Evolutionary conservation across 1,140 invertebrate genomes (phyloP), one percentile per base, ranked within the genome.

Genomic region (Parapsyche elsis): DNA sequence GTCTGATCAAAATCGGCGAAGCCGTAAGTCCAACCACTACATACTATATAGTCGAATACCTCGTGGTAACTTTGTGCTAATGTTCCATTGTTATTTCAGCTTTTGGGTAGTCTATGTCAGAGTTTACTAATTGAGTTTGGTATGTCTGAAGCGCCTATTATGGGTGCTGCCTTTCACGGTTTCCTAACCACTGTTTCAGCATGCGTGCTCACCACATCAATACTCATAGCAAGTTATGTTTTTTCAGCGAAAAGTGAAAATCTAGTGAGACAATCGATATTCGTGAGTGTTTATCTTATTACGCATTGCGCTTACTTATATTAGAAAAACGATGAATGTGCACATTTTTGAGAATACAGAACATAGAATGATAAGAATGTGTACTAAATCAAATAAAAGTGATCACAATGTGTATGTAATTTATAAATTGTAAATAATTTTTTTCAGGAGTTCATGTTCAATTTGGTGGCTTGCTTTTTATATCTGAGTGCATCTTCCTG

Each of bases 391-490:
- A 21, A 21, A 24, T 76, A 9, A 53, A 53, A 9, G 53, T 30
- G 16, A 38, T 24, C 2, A 4, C 71, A 70, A 83, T 84, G 80
- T 81, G 7, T 38, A 38, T 81, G 7, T 38, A 38, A 38, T 38
- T 38, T 4, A 38, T 4, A 38, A 38, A 7, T 7, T 38, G 30
- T 38, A 38, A 38, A 38, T 4, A 38, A n/a, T n/a, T 84, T 83
- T 85, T 90, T 90, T 30, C 85, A 95, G 95, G 95, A 96, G 88
- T 91, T 92, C 12, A 87, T 94, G 81, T 96, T 95, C 86, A 96
- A 96, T 86, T 86, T 86, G 0, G 86, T 94, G 12, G 93, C 94
- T 1, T 92, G 92, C 74, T 91, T 94, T 84, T 90, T 95, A 84
- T 95, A 95, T 84, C 84, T 95, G 53, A 93, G 92, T 30, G 92